Percentiles rank a stretch among this genome's conserved stretches.
phyloP scores from a whole-genome alignment of 2,888 invertebrate species.

The Agrotis clavis region DNA sequence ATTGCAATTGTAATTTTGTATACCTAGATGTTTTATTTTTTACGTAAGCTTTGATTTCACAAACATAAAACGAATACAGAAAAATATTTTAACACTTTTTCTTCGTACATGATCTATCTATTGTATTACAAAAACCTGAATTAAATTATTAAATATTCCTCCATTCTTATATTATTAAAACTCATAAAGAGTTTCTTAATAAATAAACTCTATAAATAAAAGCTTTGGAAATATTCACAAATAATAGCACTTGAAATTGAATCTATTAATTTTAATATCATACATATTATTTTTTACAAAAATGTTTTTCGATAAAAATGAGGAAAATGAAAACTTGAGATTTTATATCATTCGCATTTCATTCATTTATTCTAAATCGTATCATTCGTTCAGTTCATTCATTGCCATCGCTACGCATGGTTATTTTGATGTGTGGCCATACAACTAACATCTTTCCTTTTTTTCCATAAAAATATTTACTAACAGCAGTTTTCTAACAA shows the following conservation, averaged over 20 bases:
- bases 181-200: slow-evolving; percentile 39
- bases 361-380: slow-evolving; percentile 31
- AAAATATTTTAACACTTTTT: slow-evolving; percentile 5
- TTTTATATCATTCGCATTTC: slow-evolving; percentile 39
- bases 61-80: slow-evolving; percentile 24
- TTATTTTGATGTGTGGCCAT: too few relatives aligned
- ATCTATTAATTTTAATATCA: slow-evolving; percentile 32
- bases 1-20: slow-evolving; percentile 45
- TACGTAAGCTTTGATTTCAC: slow-evolving; percentile 43
- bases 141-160: slow-evolving; percentile 34
- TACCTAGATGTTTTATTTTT: slow-evolving; percentile 19
- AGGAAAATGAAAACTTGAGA: slow-evolving; percentile 31
- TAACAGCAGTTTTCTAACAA: too few relatives aligned
- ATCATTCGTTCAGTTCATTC: slow-evolving; percentile 53
- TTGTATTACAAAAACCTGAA: slow-evolving; percentile 9
- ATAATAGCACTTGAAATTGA: slow-evolving; percentile 52
- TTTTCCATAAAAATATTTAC: too few relatives aligned
- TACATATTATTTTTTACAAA: slow-evolving; percentile 19
- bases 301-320: slow-evolving; percentile 16
- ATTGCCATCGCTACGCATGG: slow-evolving; percentile 15
- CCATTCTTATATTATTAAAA: slow-evolving; percentile 17
- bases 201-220: slow-evolving; percentile 66
- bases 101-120: slow-evolving; percentile 2
- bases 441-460: too few relatives aligned
- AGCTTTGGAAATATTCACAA: slow-evolving; percentile 65